Base-by-base conservation (phyloP, 2,113 vertebrate species). In the Amphiprion ocellaris region DNA sequence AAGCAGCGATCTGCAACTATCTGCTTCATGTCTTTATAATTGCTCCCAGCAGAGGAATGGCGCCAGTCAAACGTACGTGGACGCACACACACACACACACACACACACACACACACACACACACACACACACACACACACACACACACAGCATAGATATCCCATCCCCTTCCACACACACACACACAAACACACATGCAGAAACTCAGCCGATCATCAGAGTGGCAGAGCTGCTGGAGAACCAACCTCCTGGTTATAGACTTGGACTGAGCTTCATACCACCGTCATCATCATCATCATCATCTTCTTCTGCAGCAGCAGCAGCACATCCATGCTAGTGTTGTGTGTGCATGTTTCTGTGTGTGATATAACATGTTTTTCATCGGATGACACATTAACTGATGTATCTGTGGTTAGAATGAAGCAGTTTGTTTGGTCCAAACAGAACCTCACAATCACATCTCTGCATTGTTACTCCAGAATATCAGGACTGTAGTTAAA, bases 21-120 rank as follows among this genome's bases (percentile, higher is more conserved):
- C 89, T 90, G 90, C 87, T 85, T 79, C 69, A 86, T 90, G 87
- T 93, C 91, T 91, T 80, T 89, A 83, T 92, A 92, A 92, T 92
- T 91, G 82, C 64, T 91, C 76, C 90, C 91, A 91, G 90, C 86
- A 82, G 87, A 68, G 84, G 82, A 46, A 52, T 82, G 91, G 91
- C 92, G 90, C 92, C 91, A 91, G 87, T 86, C 91, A 78, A 87
- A 79, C 52, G 49, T 67, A 73, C 63, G 54, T 65, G 81, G 44
- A 82, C 24, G 23, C 41, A 44, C 41, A 44, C 41, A 33, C 68
- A 47, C 60, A 47, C 67, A 71, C 46, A 62, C 54, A 62, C 60
- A 56, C 53, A 67, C 47, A 69, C 14, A 33, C 68, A 47, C 60
- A 47, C 67, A 71, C 46, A 62, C 54, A 62, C 60, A 55, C 53